A percentile compares a stretch with the other conserved stretches of the same genome.
These are phyloP conservation scores for Lottia scabra DNA, from an alignment of 2,888 invertebrate genomes.

Conservation along the genomic window DNA sequence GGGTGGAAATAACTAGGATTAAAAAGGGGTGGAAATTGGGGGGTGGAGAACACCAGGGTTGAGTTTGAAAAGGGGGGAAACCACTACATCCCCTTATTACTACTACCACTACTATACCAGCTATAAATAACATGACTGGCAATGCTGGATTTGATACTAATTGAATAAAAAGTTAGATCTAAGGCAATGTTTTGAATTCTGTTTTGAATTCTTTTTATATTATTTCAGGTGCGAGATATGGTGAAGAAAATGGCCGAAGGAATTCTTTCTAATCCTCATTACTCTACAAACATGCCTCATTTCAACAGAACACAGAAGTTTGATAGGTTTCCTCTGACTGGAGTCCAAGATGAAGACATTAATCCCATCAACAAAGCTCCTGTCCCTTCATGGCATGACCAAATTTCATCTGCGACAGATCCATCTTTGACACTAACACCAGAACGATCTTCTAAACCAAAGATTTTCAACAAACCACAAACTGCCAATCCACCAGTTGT, in stretches of 20 bases:
- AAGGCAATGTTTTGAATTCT: too few species aligned
- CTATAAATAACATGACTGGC: too few species aligned
- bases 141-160: too few species aligned
- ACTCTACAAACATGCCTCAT: background rate
- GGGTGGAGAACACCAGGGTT: too few species aligned
- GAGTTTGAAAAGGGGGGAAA: too few species aligned
- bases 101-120: too few species aligned
- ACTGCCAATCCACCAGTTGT: background rate
- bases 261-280: background rate
- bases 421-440: conserved; percentile 53
- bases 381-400: conserved; percentile 19
- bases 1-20: too few species aligned
- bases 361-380: conserved; percentile 16
- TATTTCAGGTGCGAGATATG: background rate
- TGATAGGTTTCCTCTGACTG: background rate
- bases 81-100: too few species aligned
- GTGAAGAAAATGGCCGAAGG: background rate
- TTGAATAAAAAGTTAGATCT: too few species aligned
- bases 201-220: too few species aligned
- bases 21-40: too few species aligned
- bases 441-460: conserved; percentile 32
- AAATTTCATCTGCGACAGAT: conserved; percentile 33
- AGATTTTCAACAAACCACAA: conserved; percentile 13
- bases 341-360: conserved; percentile 1
- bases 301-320: background rate